Conservation (phyloP, 2,113 vertebrate species). For the Periophthalmodon schlosseri region DNA sequence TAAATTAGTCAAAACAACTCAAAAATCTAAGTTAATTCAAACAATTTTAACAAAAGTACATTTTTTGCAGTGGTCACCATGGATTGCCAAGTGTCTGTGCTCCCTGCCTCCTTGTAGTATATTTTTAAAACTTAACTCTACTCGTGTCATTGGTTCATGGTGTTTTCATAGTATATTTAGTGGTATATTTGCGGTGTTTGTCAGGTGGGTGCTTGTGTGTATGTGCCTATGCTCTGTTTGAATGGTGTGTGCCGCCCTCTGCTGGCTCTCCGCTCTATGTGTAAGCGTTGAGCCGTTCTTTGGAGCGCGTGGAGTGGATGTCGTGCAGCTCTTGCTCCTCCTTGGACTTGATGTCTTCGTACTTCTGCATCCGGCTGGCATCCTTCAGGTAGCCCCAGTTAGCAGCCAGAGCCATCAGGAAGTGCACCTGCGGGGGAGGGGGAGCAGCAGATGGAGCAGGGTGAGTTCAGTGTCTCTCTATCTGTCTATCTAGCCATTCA, state of each 20-base stretch:
- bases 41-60: neutral
- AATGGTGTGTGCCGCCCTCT: constrained; percentile 89
- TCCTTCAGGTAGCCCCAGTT: constrained; percentile 99
- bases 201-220: constrained; percentile 14
- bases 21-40: neutral
- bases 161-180: constrained; percentile 10
- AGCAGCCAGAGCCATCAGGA: constrained; percentile 97
- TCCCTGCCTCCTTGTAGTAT: constrained; percentile 1
- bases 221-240: constrained; percentile 76
- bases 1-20: neutral
- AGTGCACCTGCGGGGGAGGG: constrained; percentile 85
- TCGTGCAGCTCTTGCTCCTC: constrained; percentile 99
- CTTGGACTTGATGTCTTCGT: constrained; percentile 99
- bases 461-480: neutral
- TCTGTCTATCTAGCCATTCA: too few species aligned
- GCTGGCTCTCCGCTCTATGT: constrained; percentile 90
- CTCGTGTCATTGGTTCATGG: constrained; percentile 12
- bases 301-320: constrained; percentile 99
- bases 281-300: constrained; percentile 98
- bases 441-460: too few species aligned
- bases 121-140: neutral
- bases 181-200: neutral
- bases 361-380: constrained; percentile 98
- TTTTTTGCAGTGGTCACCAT: constrained; percentile 7
- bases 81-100: constrained; percentile 29